Evolutionary conservation across 2,888 invertebrate genomes (phyloP).

Genomic region (Pecten maximus): DNA sequence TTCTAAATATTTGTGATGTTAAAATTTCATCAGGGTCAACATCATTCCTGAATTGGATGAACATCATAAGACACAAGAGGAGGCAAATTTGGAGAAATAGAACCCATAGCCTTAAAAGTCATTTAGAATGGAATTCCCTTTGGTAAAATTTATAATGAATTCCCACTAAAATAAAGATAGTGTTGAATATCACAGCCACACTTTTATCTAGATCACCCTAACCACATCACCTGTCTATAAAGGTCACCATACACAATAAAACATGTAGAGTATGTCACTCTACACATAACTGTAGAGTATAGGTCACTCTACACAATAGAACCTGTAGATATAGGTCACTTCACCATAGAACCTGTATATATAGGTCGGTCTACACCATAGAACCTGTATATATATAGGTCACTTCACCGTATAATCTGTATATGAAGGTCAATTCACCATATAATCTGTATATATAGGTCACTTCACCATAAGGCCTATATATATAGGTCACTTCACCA

Average conservation of each 20-base stretch:
- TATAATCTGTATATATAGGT: neutral
- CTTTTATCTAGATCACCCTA: neutral
- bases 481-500: too few relatives aligned
- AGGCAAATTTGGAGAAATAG: too few relatives aligned
- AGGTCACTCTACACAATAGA: slow-evolving; percentile 7
- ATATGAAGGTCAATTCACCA: neutral
- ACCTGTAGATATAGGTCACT: neutral
- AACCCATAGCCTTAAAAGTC: too few relatives aligned
- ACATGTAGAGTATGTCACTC: slow-evolving; percentile 4
- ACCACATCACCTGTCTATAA: neutral
- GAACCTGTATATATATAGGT: neutral
- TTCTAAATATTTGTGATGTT: too few relatives aligned
- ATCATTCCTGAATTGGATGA: too few relatives aligned
- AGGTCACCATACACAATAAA: neutral
- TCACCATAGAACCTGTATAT: neutral
- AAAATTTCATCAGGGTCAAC: too few relatives aligned
- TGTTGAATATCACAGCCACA: too few relatives aligned
- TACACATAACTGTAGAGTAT: neutral
- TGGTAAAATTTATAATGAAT: too few relatives aligned
- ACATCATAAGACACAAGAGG: too few relatives aligned
- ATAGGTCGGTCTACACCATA: neutral
- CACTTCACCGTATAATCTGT: neutral
- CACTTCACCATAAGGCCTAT: too few relatives aligned
- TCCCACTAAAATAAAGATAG: too few relatives aligned
- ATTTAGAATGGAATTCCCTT: too few relatives aligned